These are phyloP conservation scores for Nannoperca australis DNA, from an alignment of 2,797 vertebrate genomes.

Conservation along the genomic window DNA sequence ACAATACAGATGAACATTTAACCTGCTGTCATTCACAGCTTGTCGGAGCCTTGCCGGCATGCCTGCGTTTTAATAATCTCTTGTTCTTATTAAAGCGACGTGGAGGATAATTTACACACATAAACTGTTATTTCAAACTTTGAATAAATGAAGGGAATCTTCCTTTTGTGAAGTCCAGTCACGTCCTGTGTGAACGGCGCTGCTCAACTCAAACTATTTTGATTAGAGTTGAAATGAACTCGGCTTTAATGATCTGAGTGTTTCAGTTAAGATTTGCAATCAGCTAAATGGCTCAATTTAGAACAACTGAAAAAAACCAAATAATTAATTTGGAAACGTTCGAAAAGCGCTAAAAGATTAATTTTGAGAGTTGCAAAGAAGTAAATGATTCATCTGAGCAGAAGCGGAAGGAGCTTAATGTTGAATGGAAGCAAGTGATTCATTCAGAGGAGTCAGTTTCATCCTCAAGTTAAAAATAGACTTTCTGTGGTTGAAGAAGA, in stretches of 20 bases:
- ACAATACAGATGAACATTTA: conserved; percentile 49
- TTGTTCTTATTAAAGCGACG: conserved; percentile 55
- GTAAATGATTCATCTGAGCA: conserved; percentile 71
- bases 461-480: conserved; percentile 75
- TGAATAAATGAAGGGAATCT: conserved; percentile 27
- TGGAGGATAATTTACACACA: conserved; percentile 35
- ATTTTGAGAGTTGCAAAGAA: conserved; percentile 48
- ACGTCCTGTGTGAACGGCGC: conserved; percentile 46
- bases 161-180: conserved; percentile 58
- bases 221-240: conserved; percentile 73
- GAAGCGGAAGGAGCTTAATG: conserved; percentile 64
- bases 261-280: conserved; percentile 69
- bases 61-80: conserved; percentile 36
- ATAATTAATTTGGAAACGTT: conserved; percentile 71
- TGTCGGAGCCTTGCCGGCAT: conserved; percentile 27
- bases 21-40: conserved; percentile 55
- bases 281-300: conserved; percentile 74
- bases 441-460: conserved; percentile 73
- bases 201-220: conserved; percentile 57
- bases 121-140: conserved; percentile 43
- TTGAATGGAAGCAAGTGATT: conserved; percentile 76
- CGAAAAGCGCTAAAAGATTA: conserved; percentile 47
- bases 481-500: conserved; percentile 59
- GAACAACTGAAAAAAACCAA: conserved; percentile 67
- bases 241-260: conserved; percentile 66